A percentile compares a stretch with the other conserved stretches of the same genome.
Evolutionary conservation across 2,888 invertebrate species (phyloP).

Genomic region (Agonopterix heracliana): DNA sequence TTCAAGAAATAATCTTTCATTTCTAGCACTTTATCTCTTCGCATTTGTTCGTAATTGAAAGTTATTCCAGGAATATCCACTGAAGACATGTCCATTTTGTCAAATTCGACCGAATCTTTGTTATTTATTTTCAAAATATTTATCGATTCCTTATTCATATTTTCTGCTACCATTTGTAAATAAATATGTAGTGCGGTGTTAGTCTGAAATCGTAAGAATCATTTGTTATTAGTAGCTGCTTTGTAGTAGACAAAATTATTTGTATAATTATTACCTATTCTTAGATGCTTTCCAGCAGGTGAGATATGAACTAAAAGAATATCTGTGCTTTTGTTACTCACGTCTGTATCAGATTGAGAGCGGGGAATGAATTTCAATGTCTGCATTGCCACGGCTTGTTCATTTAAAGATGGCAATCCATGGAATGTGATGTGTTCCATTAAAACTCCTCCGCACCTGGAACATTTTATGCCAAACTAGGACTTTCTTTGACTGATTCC

Average conservation of each 20-base stretch:
- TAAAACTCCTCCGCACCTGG: conserved; percentile 42
- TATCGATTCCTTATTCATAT: conserved; percentile 22
- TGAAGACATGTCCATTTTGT: neutral
- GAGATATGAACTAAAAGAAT: neutral
- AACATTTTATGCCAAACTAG: neutral
- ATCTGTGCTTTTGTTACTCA: neutral
- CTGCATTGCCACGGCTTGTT: neutral
- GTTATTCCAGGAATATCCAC: neutral
- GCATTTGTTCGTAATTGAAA: neutral
- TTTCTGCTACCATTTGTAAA: conserved; percentile 34
- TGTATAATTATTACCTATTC: neutral
- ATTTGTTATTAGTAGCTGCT: neutral
- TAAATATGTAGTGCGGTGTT: conserved; percentile 18
- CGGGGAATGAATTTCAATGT: neutral
- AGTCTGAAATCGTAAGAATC: conserved; percentile 1
- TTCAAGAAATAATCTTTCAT: conserved; percentile 4
- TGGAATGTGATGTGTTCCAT: conserved; percentile 31
- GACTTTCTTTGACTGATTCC: neutral
- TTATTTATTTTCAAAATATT: conserved; percentile 21
- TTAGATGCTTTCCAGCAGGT: neutral
- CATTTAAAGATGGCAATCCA: conserved; percentile 16
- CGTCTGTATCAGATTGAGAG: too few relatives aligned
- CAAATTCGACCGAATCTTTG: neutral
- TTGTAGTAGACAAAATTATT: neutral
- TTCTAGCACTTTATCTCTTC: neutral